Base-by-base conservation (phyloP, 2,888 invertebrate species). In the Nasonovia ribisnigri region DNA sequence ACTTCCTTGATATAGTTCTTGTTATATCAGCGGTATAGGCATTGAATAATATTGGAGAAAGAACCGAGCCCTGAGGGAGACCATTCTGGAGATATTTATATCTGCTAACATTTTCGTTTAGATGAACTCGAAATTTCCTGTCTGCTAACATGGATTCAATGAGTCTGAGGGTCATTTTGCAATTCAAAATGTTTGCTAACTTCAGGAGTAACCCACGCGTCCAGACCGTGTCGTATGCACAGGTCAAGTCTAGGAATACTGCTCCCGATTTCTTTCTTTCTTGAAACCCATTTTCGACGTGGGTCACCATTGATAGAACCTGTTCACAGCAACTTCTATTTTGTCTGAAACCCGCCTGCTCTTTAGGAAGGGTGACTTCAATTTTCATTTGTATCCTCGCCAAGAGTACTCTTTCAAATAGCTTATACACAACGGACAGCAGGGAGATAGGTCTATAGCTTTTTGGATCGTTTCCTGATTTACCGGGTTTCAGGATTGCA, bases 141-240 rank as follows among this genome's bases (percentile, higher is more conserved):
- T 48, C 13, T 48, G 48, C 11, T 13, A 48, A 48, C 11, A 48
- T 48, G 11, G 8, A 11, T 8, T 48, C 48, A 13, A 48, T 48
- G 1, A 48, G 48, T 48, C 48, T 5, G 10, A 48, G 1, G 8
- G 48, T 11, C 11, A 11, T 46, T 87, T 87, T 87, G 48, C 87
- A 87, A 48, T 6, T 87, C 11, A 87, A 29, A 48, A 87, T 87
- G 26, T 48, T 87, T 13, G 48, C 26, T n/a, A 46, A 46, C 48
- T 87, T 87, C 48, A 87, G 48, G 10, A 87, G 87, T 87, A 87
- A 48, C 48, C 87, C 48, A 48, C 87, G 46, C n/a, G 48, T 87
- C 87, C 87, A 46, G 11, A 87, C 87, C 87, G 87, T 87, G 48
- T 87, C 87, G 48, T 87, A 48, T 29, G 87, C 87, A 29, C 29